A percentile compares a stretch with the other conserved stretches of the same genome.
These are phyloP conservation scores for Girardia tigrina DNA, from an alignment of 2,888 invertebrate genomes.

Conservation along the genomic window DNA sequence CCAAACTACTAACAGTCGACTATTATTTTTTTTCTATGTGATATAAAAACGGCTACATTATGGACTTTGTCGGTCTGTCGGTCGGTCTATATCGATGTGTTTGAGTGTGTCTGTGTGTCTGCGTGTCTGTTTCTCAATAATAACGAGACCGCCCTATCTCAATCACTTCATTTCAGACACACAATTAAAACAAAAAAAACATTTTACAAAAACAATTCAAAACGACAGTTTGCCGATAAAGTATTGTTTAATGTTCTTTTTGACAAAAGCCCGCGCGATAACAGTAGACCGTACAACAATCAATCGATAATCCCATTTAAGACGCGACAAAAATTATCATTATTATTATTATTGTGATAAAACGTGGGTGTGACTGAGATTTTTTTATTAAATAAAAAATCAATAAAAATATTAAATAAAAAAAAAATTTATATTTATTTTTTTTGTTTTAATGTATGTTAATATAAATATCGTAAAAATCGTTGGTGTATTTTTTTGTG, in stretches of 20 bases:
- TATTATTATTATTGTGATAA: not conserved
- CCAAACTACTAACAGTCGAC: conserved; percentile 17
- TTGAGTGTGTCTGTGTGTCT: not conserved
- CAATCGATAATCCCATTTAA: conserved; percentile 16
- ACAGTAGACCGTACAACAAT: not conserved
- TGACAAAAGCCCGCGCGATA: not conserved
- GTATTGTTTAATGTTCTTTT: not conserved
- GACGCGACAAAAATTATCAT: conserved; percentile 15
- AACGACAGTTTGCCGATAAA: conserved; percentile 11
- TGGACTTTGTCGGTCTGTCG: conserved; percentile 23
- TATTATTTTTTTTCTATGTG: conserved; percentile 5
- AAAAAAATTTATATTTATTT: too few species aligned
- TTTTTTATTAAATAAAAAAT: too few species aligned
- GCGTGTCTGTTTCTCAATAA: conserved; percentile 2
- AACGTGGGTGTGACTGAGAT: not conserved
- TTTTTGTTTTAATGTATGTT: too few species aligned
- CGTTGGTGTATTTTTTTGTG: too few species aligned
- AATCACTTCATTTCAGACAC: not conserved
- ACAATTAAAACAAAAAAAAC: not conserved
- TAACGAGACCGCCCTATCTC: conserved; percentile 14
- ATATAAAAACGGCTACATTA: conserved; percentile 14
- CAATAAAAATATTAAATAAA: too few species aligned
- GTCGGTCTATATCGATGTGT: too few species aligned
- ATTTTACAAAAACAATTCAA: conserved; percentile 23
- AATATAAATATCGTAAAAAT: too few species aligned